Percentiles rank a stretch among this genome's conserved stretches.
Evolutionary conservation across 2,113 vertebrate species (phyloP).

Genomic region (Machaerirhynchus nigripectus): DNA sequence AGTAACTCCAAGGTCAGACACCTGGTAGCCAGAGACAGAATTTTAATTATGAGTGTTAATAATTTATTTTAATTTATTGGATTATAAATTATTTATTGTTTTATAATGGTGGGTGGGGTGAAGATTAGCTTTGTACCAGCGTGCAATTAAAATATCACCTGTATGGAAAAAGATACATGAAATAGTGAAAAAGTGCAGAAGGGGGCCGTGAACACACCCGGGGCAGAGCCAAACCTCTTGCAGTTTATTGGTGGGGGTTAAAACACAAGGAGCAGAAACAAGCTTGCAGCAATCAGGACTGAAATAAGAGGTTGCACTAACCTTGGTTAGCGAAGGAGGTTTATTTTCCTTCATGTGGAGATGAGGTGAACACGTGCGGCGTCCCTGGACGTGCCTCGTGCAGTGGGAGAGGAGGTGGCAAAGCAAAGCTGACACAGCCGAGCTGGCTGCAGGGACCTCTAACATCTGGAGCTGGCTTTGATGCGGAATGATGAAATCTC

Average conservation of each 20-base stretch:
- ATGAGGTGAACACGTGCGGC: accelerated
- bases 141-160: not conserved
- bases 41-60: not conserved
- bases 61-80: not conserved
- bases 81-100: not conserved
- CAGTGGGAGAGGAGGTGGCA: not conserved
- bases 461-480: constrained; percentile 30
- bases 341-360: not conserved
- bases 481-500: constrained; percentile 56
- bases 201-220: not conserved
- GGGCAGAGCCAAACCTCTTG: not conserved
- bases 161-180: not conserved
- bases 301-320: not conserved
- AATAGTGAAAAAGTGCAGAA: not conserved
- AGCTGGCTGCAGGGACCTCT: not conserved
- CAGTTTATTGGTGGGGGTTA: not conserved
- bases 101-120: accelerated
- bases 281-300: not conserved
- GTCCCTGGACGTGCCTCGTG: not conserved
- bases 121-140: not conserved
- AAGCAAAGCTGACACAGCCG: not conserved
- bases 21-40: not conserved
- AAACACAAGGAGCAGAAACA: not conserved
- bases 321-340: not conserved
- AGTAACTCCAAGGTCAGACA: not conserved